Evolutionary conservation across 2,113 vertebrate genomes (phyloP).

Genomic region (Miniopterus natalensis): DNA sequence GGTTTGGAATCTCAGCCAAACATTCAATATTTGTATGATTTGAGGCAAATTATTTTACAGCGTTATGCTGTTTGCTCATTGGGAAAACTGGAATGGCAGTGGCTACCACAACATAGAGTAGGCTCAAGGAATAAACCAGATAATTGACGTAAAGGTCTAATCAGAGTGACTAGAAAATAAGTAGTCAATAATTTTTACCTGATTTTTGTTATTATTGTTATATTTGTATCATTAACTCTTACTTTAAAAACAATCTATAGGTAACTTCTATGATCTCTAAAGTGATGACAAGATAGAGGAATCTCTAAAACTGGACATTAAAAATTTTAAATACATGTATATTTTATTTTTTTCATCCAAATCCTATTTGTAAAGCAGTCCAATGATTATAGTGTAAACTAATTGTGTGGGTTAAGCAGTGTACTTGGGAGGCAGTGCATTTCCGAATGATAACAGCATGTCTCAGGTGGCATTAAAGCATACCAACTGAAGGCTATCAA

Average conservation of each 20-base stretch:
- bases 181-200: not conserved
- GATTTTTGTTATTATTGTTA: not conserved
- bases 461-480: slow-evolving; percentile 48
- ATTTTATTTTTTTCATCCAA: not conserved
- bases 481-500: slow-evolving; percentile 26
- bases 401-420: slow-evolving; percentile 27
- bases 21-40: not conserved
- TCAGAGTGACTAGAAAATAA: not conserved
- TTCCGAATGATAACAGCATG: slow-evolving; percentile 46
- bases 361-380: not conserved
- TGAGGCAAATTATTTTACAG: not conserved
- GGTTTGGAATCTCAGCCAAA: not conserved
- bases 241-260: not conserved
- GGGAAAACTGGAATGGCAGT: not conserved
- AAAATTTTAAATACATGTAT: not conserved
- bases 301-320: not conserved
- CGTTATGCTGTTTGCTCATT: not conserved
- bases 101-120: not conserved
- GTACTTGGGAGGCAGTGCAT: slow-evolving; percentile 9
- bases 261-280: not conserved
- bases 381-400: not conserved
- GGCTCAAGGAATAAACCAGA: not conserved
- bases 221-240: not conserved
- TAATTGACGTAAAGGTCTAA: not conserved
- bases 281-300: not conserved